Conservation (phyloP, 2,888 invertebrate species). For the Ashinkailepas kermadecensis region DNA sequence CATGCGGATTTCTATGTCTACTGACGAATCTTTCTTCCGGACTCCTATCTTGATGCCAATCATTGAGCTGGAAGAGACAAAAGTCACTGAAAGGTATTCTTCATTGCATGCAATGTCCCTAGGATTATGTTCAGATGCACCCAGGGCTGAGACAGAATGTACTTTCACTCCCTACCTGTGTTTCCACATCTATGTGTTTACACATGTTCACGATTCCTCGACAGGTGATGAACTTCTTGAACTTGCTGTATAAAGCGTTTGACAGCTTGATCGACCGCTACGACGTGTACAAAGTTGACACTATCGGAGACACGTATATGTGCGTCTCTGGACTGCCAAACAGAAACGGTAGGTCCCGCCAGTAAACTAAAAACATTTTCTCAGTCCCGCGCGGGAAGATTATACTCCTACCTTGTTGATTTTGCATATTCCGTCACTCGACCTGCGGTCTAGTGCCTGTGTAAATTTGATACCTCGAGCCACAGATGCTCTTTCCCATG, state of each 20-base stretch:
- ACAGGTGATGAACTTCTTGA: constrained; percentile 49
- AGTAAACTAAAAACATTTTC: no score
- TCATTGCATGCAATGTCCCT: background rate
- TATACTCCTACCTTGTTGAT: no score
- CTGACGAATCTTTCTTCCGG: no score
- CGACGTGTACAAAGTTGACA: constrained; percentile 66
- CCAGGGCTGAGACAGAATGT: background rate
- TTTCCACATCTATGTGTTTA: background rate
- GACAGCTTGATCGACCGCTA: constrained; percentile 61
- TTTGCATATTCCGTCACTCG: no score
- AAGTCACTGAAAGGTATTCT: background rate
- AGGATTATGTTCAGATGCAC: background rate
- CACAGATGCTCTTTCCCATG: no score
- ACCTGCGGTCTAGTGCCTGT: no score
- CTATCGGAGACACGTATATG: constrained; percentile 39
- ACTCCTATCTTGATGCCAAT: background rate
- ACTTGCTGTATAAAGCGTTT: constrained; percentile 64
- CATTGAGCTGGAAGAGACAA: background rate
- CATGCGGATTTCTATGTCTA: no score
- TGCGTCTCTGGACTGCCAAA: constrained; percentile 42
- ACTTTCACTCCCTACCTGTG: background rate
- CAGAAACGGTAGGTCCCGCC: constrained; percentile 35
- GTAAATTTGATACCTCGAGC: no score
- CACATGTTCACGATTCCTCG: background rate
- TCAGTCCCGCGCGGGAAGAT: no score